Base-by-base conservation (phyloP, 2,888 invertebrate species). In the Caenorhabditis sinica region DNA sequence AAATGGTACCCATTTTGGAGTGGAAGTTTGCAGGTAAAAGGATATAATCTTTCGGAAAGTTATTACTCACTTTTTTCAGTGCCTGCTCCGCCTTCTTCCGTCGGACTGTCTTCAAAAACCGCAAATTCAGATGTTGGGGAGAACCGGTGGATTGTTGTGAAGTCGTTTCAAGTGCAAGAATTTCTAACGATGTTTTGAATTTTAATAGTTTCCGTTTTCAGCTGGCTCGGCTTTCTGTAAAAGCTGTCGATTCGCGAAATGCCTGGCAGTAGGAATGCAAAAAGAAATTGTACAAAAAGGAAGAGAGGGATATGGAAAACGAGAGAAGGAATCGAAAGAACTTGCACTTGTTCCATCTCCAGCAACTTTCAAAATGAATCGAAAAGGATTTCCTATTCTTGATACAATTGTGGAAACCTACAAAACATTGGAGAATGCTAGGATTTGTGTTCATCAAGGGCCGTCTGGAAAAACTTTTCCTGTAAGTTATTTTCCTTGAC, bases 221-320 rank as follows among this genome's bases (percentile, higher is more conserved):
- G 63, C 82, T 20, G 75, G 71, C 6, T 45, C 61, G 4, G 66
- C 79, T n/a, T 63, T 74, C 20, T 83, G 83, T 43, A 79, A 74
- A 49, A 79, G 74, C 11, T 83, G 83, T 51, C 73, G 83, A 69
- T 83, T 83, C 58, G 43, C 68, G 13, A 71, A 74, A 60, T 83
- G 83, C 40, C 15, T 83, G 2, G 68, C 71, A 6, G 79, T 79
- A 3, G 83, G 83, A 68, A 83, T 83, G 83, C 73, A 79, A 23
- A 77, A 61, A 51, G 77, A 77, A 9, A 68, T 58, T 4, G 87
- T 88, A n/a, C 87, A 88, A 45, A 56, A 75, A 36, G 83, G 82
- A 40, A 71, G 86, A 51, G 87, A 88, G n/a, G 72, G 61, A n/a
- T 72, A 86, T 17, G 86, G 87, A 17, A 84, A 74, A 56, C 33